A percentile compares a stretch with the other conserved stretches of the same genome.
phyloP scores from a whole-genome alignment of 2,797 vertebrate genomes.

The Coregonus ussuriensis region DNA sequence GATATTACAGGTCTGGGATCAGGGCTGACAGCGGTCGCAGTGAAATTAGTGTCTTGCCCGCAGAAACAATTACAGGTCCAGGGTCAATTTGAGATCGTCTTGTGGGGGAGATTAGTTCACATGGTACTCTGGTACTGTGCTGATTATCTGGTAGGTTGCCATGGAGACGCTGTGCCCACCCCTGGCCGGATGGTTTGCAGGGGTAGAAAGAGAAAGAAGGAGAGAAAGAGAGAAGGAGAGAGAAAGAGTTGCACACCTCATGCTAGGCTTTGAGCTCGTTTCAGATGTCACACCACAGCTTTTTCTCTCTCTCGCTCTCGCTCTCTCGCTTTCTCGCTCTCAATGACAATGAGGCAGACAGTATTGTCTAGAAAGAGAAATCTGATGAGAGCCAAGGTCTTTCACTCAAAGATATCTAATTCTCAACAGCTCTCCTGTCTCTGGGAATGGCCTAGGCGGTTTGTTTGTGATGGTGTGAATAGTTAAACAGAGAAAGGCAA shows the following conservation, averaged over 20 bases:
- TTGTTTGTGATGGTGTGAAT: neutral
- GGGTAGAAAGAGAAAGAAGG: neutral
- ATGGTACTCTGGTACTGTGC: neutral
- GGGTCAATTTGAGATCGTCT: conserved; percentile 20
- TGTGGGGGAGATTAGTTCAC: conserved; percentile 17
- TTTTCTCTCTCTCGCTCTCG: neutral
- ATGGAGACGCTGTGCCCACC: conserved; percentile 49
- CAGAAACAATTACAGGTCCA: conserved; percentile 21
- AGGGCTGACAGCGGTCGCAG: conserved; percentile 34
- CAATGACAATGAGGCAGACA: no score
- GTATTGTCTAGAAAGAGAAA: no score
- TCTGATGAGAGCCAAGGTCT: neutral
- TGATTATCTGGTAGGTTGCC: conserved; percentile 52
- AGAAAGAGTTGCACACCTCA: neutral
- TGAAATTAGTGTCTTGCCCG: conserved; percentile 36
- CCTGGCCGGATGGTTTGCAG: neutral
- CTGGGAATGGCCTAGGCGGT: neutral
- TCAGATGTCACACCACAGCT: neutral
- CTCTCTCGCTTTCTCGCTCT: no score
- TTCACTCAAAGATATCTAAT: neutral
- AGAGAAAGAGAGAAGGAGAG: conserved; percentile 23
- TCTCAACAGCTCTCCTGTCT: neutral
- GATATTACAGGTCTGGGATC: conserved; percentile 47
- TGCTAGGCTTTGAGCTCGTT: neutral
- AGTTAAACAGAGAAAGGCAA: neutral